Evolutionary conservation across 2,113 vertebrate genomes (phyloP).

Genomic region (Papio anubis): DNA sequence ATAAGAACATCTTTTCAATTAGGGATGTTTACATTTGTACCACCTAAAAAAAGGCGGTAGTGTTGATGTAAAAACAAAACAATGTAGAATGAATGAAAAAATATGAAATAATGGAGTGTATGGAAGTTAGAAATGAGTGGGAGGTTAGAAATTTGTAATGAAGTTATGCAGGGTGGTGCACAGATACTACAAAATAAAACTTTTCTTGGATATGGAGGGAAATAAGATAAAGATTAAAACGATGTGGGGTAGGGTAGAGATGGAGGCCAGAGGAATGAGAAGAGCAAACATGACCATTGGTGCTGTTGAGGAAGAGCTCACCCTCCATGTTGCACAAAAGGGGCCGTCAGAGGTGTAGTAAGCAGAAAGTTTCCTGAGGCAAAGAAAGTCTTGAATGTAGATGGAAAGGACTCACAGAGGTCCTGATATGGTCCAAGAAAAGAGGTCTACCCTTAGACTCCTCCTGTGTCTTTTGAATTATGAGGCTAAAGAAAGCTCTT

Average conservation of each 20-base stretch:
- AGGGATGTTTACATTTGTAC: neutral
- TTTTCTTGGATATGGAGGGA: neutral
- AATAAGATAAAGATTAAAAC: neutral
- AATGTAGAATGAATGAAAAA: neutral
- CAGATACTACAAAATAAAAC: neutral
- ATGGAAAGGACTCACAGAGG: neutral
- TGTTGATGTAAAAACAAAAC: neutral
- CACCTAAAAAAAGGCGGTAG: neutral
- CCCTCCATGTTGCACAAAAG: neutral
- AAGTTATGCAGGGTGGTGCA: neutral
- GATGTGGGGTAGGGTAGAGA: neutral
- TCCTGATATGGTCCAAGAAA: neutral
- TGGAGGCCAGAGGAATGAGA: neutral
- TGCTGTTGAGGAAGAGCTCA: neutral
- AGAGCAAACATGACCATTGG: neutral
- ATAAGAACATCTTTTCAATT: neutral
- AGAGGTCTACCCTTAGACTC: neutral
- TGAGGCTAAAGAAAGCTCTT: neutral
- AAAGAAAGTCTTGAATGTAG: neutral
- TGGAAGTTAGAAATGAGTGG: neutral
- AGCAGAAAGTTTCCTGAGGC: neutral
- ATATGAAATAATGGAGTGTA: neutral
- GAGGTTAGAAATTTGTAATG: neutral
- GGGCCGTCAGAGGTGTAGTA: neutral
- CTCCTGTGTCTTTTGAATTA: neutral